Evolutionary conservation across 2,113 vertebrate genomes (phyloP).

Genomic region (Pelecanoides urinatrix): DNA sequence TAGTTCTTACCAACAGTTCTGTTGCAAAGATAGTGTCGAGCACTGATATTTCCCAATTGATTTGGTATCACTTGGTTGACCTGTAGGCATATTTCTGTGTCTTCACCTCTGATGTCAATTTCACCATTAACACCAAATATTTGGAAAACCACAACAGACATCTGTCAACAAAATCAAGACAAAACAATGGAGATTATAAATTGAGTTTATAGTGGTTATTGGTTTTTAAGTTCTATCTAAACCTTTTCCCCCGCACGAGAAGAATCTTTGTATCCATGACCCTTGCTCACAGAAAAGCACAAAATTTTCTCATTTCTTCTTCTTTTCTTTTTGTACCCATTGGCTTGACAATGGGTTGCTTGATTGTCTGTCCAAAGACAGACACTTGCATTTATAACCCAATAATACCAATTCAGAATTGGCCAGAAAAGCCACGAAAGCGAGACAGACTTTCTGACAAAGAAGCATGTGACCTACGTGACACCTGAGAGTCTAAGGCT

Average conservation of each 20-base stretch:
- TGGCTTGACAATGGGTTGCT: background rate
- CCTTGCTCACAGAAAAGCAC: background rate
- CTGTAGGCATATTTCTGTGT: conserved; percentile 87
- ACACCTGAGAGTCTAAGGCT: background rate
- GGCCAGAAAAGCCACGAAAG: background rate
- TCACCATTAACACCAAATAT: conserved; percentile 87
- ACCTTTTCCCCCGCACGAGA: background rate
- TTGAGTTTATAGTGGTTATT: background rate
- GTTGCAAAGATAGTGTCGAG: conserved; percentile 92
- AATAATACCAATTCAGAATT: background rate
- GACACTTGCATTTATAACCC: background rate
- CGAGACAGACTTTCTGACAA: background rate
- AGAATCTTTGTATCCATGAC: background rate
- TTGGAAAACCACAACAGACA: conserved; percentile 94
- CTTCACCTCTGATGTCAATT: conserved; percentile 89
- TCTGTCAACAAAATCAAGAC: conserved; percentile 73
- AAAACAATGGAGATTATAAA: conserved; percentile 28
- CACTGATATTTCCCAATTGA: conserved; percentile 91
- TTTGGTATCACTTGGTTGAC: conserved; percentile 84
- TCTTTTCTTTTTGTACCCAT: background rate
- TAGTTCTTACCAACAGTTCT: conserved; percentile 86
- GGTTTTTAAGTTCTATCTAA: background rate
- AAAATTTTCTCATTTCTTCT: background rate
- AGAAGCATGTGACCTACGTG: background rate
- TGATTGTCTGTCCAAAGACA: background rate